Base-by-base conservation (phyloP, 2,113 vertebrate genomes). In the Ictalurus furcatus region DNA sequence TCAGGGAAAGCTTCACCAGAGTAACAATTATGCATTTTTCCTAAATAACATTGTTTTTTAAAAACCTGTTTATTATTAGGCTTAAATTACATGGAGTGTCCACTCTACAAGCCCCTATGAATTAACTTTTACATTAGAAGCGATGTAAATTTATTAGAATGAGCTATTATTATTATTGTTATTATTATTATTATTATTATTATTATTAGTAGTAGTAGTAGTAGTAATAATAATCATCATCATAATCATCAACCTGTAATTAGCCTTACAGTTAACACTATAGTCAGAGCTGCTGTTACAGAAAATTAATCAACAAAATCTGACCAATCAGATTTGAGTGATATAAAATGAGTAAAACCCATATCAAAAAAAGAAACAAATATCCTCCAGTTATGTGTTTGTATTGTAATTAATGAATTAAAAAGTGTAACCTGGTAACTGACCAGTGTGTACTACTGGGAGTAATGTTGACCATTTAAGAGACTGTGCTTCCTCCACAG, bases 401-500 rank as follows among this genome's bases (percentile, higher is more conserved):
- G 14, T 34, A 34, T 58, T 82, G 1, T 30, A 80, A 30, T 30
- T 6, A 48, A 78, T 52, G 44, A 23, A 74, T 74, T 74, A 37
- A 74, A 79, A 48, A 56, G 52, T 8, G 14, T 56, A 30, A 19
- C 6, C 40, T 34, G 28, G 52, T 58, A 54, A 56, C 28, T 54
- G 74, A 48, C 8, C 2, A 48, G 21, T 78, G 79, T 56, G 28
- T n/a, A 80, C 14, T 59, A 23, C 6, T 37, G 54, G 8, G 7
- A 21, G 3, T 34, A 58, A 61, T 25, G 5, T 78, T 86, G 90
- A 89, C 65, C 88, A 81, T 85, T 82, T 67, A 56, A 30, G 16
- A 3, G 17, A 0, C 76, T 56, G 28, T 90, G 69, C 28, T 85
- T 69, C 17, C 59, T 91, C 54, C 88, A 28, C 87, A 96, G 95